Evolutionary conservation across 1,140 invertebrate genomes (phyloP).

Genomic region (Caenorhabditis remanei): DNA sequence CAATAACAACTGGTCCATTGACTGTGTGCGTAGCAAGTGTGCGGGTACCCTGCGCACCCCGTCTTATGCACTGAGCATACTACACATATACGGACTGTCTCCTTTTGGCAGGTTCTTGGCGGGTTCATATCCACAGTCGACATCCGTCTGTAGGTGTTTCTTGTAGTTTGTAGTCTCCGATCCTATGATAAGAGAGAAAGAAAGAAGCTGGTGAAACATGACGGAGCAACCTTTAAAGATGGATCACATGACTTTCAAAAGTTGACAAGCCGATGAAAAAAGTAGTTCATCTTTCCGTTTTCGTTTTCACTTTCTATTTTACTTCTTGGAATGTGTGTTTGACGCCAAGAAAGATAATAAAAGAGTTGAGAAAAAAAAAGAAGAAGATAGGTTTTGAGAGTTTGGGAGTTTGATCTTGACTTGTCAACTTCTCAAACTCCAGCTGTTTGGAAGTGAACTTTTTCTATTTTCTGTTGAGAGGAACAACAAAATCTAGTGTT

Average conservation of each 20-base stretch:
- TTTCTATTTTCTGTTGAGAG: conserved; percentile 32
- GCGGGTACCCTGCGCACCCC: conserved; percentile 20
- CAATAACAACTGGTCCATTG: background rate
- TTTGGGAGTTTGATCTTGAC: conserved; percentile 52
- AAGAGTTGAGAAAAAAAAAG: conserved; percentile 26
- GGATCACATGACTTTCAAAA: conserved; percentile 6
- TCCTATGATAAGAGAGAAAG: background rate
- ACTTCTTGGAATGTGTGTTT: conserved; percentile 10
- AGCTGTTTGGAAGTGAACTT: conserved; percentile 45
- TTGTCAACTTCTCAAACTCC: conserved; percentile 43
- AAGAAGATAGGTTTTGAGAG: conserved; percentile 48
- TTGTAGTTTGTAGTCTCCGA: background rate
- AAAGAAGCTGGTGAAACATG: conserved; percentile 2
- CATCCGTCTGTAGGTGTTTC: background rate
- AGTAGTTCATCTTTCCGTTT: background rate
- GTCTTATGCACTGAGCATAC: background rate
- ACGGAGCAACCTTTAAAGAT: conserved; percentile 30
- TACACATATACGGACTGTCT: background rate
- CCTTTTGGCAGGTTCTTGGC: background rate
- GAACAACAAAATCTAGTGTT: conserved; percentile 47
- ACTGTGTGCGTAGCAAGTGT: background rate
- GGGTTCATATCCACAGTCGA: background rate
- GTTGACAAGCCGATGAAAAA: background rate
- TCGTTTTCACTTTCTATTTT: background rate
- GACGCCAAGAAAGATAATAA: conserved; percentile 20